Conservation (phyloP, 2,888 invertebrate species). For the Sminthurides aquaticus region DNA sequence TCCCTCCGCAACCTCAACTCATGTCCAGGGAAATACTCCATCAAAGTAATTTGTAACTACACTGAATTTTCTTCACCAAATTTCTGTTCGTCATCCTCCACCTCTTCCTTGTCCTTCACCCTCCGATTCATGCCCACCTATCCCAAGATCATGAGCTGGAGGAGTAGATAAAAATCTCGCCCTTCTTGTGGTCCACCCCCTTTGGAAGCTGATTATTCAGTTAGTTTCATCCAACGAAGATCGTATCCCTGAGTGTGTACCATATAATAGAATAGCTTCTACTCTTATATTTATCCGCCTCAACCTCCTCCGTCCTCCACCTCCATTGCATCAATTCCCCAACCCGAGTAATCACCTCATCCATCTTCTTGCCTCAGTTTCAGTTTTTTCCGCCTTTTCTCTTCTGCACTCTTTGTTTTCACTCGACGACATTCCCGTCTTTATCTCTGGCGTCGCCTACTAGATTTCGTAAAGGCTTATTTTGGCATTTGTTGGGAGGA, state of each 20-base stretch:
- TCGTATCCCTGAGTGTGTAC: conserved; percentile 6
- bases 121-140: too few relatives aligned
- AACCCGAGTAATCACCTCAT: neutral
- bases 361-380: conserved; percentile 1
- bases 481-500: too few relatives aligned
- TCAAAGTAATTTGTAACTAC: conserved; percentile 7
- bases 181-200: neutral
- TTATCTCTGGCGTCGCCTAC: too few relatives aligned
- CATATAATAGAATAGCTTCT: too few relatives aligned
- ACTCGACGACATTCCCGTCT: too few relatives aligned
- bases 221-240: conserved; percentile 24
- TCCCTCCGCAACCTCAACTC: neutral
- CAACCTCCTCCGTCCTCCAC: neutral
- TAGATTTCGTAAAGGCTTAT: too few relatives aligned
- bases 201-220: conserved; percentile 41
- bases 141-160: neutral
- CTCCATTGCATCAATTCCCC: neutral
- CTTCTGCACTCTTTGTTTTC: too few relatives aligned
- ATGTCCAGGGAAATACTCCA: conserved; percentile 1
- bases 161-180: neutral
- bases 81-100: neutral
- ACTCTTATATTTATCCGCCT: conserved; percentile 1
- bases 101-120: neutral
- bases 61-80: conserved; percentile 1
- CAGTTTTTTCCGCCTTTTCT: too few relatives aligned